Base-by-base conservation (phyloP, 2,797 vertebrate species). In the Crenuchus spilurus region DNA sequence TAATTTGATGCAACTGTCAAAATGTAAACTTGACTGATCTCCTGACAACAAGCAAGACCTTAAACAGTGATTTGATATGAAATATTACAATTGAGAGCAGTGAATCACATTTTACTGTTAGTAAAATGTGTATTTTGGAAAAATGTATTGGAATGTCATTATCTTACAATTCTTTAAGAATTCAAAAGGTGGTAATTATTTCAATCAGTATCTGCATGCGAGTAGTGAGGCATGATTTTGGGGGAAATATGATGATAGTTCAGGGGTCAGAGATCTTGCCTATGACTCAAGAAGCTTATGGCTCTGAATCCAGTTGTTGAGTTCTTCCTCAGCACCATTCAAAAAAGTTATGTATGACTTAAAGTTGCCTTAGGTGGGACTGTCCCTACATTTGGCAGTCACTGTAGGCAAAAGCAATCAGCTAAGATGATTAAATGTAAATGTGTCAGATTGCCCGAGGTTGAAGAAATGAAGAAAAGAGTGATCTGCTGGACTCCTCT, bases 381-480 rank as follows among this genome's bases (percentile, higher is more conserved):
- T 20, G 5, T 31, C 26, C n/a, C 26, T 65, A 26, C 26, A 63
- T 44, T n/a, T 63, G 39, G 39, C 3, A n/a, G 26, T 37, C 31
- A 10, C 33, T 13, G 11, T 24, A 6, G 57, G 57, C 57, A 60
- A 39, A 39, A 20, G 55, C 55, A 35, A 55, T 58, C 30, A 22
- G 57, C n/a, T 22, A 13, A 60, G 6, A 60, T 35, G 31, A 35
- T 58, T 44, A 35, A 46, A 58, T 39, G 48, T 44, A 52, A 44
- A 64, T 37, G 18, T 20, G 61, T 44, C 22, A 26, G 39, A 22
- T 42, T 22, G 39, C 26, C 20, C 57, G 63, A 65, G 41, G 39
- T 18, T 74, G 30, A 3, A 64, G 24, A 65, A 44, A 33, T 26
- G 1, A 65, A 74, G 30, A 26, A 39, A 31, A 57, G 16, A 44